Base-by-base conservation (phyloP, 2,797 vertebrate species). In the Cyclura pinguis region DNA sequence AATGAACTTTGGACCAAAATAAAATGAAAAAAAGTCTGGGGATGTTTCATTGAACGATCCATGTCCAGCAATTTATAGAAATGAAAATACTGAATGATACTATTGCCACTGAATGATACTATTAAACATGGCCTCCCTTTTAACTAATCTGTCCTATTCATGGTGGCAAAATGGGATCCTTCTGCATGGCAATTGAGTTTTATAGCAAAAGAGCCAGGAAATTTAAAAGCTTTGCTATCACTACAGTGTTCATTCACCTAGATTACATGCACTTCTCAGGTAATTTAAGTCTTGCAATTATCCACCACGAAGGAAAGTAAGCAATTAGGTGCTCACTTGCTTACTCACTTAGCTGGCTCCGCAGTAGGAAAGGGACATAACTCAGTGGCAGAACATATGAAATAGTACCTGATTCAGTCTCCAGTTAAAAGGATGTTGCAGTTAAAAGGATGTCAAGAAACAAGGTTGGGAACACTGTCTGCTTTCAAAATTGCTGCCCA, bases 161-260 rank as follows among this genome's bases (percentile, higher is more conserved):
- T 73, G 20, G 1, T 83, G 81, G 57, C 42, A 20, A 29, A 47
- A 47, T 27, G 6, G 50, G 69, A 42, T 52, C 76, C 52, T 80
- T 82, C 74, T 80, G n/a, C 35, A 1, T 50, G 50, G 20, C 42
- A 80, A 62, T 55, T 27, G 0, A 38, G 55, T 62, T 91, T 77
- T 87, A 74, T 74, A 2, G 0, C 0, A 69, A 59, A 59, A 84
- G 9, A 78, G 29, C 9, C 38, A 91, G 67, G 77, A 87, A 91
- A 89, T 29, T 1, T 76, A 88, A 88, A 77, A 10, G 29, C 84
- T n/a, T 5, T 86, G 2, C 32, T 87, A 67, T 88, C 57, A 88
- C 80, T 87, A 52, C 14, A 27, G 29, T 67, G 88, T 0, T 62
- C 80, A 80, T 59, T 88, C 81, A 74, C 73, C 2, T 78, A 57